Evolutionary conservation across 1,140 invertebrate genomes (phyloP).

Genomic region (Aphelenchoides avenae): DNA sequence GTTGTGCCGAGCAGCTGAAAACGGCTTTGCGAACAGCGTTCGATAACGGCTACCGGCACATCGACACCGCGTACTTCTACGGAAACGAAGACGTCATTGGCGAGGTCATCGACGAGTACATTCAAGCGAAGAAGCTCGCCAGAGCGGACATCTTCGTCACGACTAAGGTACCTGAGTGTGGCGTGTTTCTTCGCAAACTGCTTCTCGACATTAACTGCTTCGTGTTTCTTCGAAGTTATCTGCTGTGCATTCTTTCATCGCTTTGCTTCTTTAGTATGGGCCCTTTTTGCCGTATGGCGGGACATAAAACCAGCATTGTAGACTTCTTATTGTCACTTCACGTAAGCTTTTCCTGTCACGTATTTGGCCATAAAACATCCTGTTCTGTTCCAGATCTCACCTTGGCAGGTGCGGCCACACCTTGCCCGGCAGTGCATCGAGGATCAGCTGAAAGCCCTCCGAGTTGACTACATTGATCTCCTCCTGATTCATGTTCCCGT

Average conservation of each 20-base stretch:
- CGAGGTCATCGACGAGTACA: conserved; percentile 35
- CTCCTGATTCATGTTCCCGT: conserved; percentile 72
- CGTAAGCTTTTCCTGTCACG: background rate
- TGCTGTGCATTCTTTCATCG: no score
- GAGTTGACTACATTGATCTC: conserved; percentile 75
- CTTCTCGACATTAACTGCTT: no score
- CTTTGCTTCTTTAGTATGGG: no score
- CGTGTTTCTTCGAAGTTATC: no score
- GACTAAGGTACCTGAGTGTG: conserved; percentile 46
- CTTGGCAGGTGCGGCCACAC: conserved; percentile 66
- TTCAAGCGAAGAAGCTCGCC: conserved; percentile 38
- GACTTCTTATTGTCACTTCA: no score
- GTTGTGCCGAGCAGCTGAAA: conserved; percentile 68
- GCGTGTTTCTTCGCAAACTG: conserved; percentile 61
- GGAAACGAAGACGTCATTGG: conserved; percentile 34
- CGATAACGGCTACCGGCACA: conserved; percentile 68
- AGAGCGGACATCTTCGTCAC: conserved; percentile 28
- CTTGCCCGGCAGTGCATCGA: conserved; percentile 64
- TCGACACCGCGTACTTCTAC: conserved; percentile 64
- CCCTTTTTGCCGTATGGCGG: background rate
- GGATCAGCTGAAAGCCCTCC: conserved; percentile 70
- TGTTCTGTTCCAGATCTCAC: conserved; percentile 28
- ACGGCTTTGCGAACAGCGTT: conserved; percentile 68
- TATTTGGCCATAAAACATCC: background rate
- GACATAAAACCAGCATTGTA: background rate